Conservation (phyloP, 2,888 invertebrate genomes). For the Latrodectus hesperus region DNA sequence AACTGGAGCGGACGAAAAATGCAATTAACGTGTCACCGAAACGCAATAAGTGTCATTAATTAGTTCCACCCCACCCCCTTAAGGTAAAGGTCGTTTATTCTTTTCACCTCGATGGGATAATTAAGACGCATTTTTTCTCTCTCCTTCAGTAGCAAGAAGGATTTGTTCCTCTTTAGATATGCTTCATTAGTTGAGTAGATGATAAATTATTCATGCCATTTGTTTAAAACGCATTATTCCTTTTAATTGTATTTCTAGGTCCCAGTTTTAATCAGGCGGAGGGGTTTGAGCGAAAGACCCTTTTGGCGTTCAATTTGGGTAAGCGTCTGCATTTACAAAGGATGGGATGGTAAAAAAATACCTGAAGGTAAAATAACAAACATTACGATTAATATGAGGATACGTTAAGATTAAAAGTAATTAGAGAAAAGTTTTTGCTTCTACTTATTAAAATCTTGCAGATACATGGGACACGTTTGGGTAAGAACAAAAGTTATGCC, state of each 20-base stretch:
- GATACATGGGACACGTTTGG: too few species aligned
- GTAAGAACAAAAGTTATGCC: too few species aligned
- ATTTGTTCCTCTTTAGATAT: not conserved
- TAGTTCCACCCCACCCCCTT: not conserved
- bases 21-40: not conserved
- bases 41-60: not conserved
- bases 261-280: too few species aligned
- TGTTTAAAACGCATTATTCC: not conserved
- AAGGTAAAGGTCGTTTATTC: not conserved
- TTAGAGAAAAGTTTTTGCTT: too few species aligned
- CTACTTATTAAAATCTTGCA: too few species aligned
- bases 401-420: too few species aligned
- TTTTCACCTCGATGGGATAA: not conserved
- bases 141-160: not conserved
- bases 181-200: not conserved
- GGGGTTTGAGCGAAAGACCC: too few species aligned
- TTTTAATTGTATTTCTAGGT: not conserved
- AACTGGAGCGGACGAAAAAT: not conserved
- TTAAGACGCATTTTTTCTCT: not conserved
- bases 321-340: too few species aligned
- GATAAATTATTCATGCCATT: not conserved
- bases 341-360: too few species aligned
- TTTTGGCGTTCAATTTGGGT: too few species aligned
- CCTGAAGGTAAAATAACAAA: too few species aligned
- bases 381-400: too few species aligned